Base-by-base conservation (phyloP, 30 jellyfish, hydroid and myxozoan genomes). In the Hydractinia echinata region DNA sequence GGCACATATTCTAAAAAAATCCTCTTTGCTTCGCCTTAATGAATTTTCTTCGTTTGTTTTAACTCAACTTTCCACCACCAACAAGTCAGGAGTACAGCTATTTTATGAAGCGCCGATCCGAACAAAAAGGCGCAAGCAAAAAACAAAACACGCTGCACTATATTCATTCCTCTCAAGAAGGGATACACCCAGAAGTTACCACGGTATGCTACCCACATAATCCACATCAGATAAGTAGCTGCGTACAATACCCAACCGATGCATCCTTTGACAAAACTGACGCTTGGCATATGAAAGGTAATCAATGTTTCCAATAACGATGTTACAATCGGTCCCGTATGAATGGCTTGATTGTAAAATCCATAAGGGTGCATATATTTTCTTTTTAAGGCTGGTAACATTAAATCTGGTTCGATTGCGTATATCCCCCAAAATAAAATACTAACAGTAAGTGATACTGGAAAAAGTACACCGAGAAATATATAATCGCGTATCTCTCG, bases 101-200 rank as follows among this genome's bases (percentile, higher is more conserved):
- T 6, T 4, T 64, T 64, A 64, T 64, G 74, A 13, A 64, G 74
- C 39, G 39, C 7, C 9, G 74, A 44, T 64, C 74, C 74, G 8
- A 64, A 51, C 39, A 64, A 51, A 64, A 64, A 64, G 1, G 74
- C 16, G 19, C 9, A 4, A 64, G 8, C 74, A 64, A 64, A 64
- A 51, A 64, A 64, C 7, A 64, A 64, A 44, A 64, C 74, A 13
- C 74, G 74, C 19, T 64, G 18, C 51, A 81, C 68, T 84, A 83
- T 72, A 21, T 79, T 74, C 58, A 88, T 72, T 7, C 71, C 92
- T 71, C 79, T 82, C 77, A 88, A 79, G 67, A 88, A 82, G 50
- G 93, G 93, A 73, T 88, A 88, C 20, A 88, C 96, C 96, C 96
- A 88, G 14, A 88, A 82, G 50, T 88, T 62, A 2, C 92, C 92